These are phyloP conservation scores for Trematocara nigrifrons DNA, from an alignment of 2,113 vertebrate genomes.

Conservation along the genomic window DNA sequence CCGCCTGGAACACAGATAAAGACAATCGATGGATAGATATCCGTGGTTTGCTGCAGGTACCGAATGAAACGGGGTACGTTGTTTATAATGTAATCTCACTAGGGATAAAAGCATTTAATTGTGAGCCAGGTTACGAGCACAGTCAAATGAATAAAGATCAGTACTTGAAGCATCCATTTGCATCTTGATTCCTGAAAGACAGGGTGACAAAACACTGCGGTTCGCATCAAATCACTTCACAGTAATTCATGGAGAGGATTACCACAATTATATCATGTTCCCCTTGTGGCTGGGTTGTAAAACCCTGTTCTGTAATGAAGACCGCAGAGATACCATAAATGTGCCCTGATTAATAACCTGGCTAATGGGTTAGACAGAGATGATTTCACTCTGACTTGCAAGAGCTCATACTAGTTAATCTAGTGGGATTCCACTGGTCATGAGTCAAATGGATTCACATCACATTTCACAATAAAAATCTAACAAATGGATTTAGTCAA, in stretches of 20 bases:
- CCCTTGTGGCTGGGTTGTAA: background rate
- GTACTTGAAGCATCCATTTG: background rate
- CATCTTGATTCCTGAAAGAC: background rate
- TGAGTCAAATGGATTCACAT: constrained; percentile 15
- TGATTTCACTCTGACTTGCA: background rate
- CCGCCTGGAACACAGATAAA: background rate
- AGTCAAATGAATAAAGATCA: background rate
- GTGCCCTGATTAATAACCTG: constrained; percentile 23
- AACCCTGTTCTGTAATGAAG: background rate
- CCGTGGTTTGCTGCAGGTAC: background rate
- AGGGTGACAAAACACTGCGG: background rate
- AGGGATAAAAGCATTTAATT: constrained; percentile 7
- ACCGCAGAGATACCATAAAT: background rate
- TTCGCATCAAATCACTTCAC: background rate
- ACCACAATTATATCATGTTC: background rate
- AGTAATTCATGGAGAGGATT: background rate
- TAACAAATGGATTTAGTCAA: constrained; percentile 17
- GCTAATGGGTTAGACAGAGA: constrained; percentile 12
- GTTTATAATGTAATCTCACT: background rate
- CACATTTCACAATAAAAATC: constrained; percentile 21
- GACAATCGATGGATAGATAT: constrained; percentile 20
- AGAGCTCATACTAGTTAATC: background rate
- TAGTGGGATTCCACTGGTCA: background rate
- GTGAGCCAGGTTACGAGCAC: background rate
- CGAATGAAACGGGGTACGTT: background rate